Percentiles rank a stretch among this genome's conserved stretches.
These are phyloP conservation scores for Ciconia nigra DNA, from an alignment of 2,797 vertebrate species.

Conservation along the genomic window DNA sequence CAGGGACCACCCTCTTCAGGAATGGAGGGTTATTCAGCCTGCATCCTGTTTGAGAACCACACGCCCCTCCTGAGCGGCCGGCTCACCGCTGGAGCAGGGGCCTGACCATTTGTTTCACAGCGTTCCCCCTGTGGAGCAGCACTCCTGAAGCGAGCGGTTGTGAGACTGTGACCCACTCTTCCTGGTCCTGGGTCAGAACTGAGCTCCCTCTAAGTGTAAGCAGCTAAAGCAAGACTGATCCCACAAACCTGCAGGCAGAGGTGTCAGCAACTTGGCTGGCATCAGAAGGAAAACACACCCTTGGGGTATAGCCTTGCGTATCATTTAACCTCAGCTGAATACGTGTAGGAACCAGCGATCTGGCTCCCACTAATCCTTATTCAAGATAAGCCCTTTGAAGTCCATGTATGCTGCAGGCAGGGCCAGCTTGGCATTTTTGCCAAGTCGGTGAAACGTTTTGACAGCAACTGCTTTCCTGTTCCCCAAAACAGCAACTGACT, in stretches of 20 bases:
- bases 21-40: slow-evolving; percentile 61
- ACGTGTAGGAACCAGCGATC: neutral
- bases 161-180: neutral
- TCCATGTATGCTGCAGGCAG: neutral
- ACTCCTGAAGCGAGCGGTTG: neutral
- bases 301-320: neutral
- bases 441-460: slow-evolving; percentile 45
- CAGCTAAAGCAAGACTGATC: neutral
- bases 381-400: slow-evolving; percentile 49
- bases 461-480: slow-evolving; percentile 34
- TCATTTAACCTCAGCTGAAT: neutral
- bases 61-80: neutral
- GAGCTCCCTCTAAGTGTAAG: neutral
- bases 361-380: slow-evolving; percentile 23
- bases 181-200: neutral
- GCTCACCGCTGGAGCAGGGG: neutral
- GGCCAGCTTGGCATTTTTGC: slow-evolving; percentile 19
- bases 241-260: neutral
- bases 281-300: slow-evolving; percentile 8
- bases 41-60: slow-evolving; percentile 60
- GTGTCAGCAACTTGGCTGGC: neutral
- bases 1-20: slow-evolving; percentile 56
- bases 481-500: slow-evolving; percentile 22
- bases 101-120: neutral
- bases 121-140: neutral